Evolutionary conservation across 37 sponge, comb jelly and placozoan genomes (phyloP).

Genomic region (Cliona cf. orientalis): DNA sequence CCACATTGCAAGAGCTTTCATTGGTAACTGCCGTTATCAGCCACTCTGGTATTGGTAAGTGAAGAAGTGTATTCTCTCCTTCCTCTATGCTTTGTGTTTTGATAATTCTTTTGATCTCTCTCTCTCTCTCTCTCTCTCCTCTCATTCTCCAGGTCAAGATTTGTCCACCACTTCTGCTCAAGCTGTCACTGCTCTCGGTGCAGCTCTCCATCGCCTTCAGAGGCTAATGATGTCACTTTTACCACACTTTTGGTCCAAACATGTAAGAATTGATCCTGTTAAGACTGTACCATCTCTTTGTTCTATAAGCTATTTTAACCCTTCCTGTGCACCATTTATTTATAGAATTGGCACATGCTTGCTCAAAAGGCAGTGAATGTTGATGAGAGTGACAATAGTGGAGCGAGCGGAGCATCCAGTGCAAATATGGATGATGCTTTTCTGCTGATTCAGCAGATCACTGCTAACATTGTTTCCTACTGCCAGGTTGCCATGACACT

Average conservation of each 20-base stretch:
- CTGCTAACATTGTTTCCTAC: conserved; percentile 70
- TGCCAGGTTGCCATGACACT: conserved; percentile 73
- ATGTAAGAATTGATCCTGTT: conserved; percentile 35
- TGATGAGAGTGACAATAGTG: conserved; percentile 34
- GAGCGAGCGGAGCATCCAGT: no score
- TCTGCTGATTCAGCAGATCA: conserved; percentile 55
- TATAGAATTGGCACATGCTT: conserved; percentile 20
- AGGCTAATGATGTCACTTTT: conserved; percentile 67
- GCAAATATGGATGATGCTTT: conserved; percentile 32
- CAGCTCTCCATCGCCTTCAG: conserved; percentile 65
- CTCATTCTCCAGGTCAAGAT: conserved; percentile 63
- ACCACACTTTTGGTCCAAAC: conserved; percentile 59
- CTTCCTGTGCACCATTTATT: background rate
- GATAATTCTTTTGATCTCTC: no score
- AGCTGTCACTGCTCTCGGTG: conserved; percentile 8
- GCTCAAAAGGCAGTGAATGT: conserved; percentile 5
- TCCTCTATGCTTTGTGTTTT: no score
- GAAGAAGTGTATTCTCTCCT: no score
- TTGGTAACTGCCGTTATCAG: conserved; percentile 74
- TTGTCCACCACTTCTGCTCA: conserved; percentile 34
- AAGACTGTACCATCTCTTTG: no score
- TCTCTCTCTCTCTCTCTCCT: no score
- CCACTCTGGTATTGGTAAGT: conserved; percentile 64
- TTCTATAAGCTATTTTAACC: no score
- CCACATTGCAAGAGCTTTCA: conserved; percentile 72